A percentile compares a stretch with the other conserved stretches of the same genome.
These are phyloP conservation scores for Paragorgia papillata DNA, from an alignment of 92 coral and sea anemone species.

Conservation along the genomic window DNA sequence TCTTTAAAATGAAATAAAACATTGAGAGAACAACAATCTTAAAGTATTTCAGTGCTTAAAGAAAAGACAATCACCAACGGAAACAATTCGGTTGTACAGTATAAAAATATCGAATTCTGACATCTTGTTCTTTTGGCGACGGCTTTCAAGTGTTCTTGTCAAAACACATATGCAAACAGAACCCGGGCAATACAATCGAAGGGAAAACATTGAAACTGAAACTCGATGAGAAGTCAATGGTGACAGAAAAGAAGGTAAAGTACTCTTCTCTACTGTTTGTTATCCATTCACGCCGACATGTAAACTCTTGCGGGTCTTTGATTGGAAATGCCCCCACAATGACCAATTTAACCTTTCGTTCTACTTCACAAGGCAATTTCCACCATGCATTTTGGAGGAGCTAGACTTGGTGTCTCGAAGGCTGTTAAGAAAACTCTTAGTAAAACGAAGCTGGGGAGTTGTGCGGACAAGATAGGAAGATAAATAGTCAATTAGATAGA, in stretches of 20 bases:
- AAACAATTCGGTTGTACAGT: neutral
- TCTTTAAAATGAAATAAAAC: slow-evolving; percentile 5
- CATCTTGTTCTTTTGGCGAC: slow-evolving; percentile 46
- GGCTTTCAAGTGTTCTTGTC: slow-evolving; percentile 47
- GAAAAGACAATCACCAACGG: neutral
- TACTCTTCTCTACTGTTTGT: slow-evolving; percentile 26
- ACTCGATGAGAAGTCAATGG: slow-evolving; percentile 28
- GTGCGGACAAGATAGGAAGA: slow-evolving; percentile 33
- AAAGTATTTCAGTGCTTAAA: neutral
- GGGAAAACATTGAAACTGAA: slow-evolving; percentile 29
- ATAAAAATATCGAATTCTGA: slow-evolving; percentile 31
- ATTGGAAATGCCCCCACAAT: slow-evolving; percentile 30
- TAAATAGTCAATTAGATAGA: slow-evolving; percentile 38
- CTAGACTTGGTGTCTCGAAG: slow-evolving; percentile 32
- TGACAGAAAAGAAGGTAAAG: slow-evolving; percentile 36
- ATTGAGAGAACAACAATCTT: neutral
- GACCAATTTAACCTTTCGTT: slow-evolving; percentile 40
- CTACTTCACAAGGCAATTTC: slow-evolving; percentile 37
- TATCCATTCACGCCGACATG: neutral
- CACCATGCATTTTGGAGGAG: slow-evolving; percentile 36
- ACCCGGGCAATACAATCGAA: slow-evolving; percentile 39
- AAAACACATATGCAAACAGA: slow-evolving; percentile 50
- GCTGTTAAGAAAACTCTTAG: slow-evolving; percentile 5
- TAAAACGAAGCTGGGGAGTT: slow-evolving; percentile 25
- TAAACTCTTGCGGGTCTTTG: slow-evolving; percentile 6